A percentile compares a stretch with the other conserved stretches of the same genome.
Evolutionary conservation across 2,888 invertebrate species (phyloP).

Genomic region (Trypoxylon attenuatum): DNA sequence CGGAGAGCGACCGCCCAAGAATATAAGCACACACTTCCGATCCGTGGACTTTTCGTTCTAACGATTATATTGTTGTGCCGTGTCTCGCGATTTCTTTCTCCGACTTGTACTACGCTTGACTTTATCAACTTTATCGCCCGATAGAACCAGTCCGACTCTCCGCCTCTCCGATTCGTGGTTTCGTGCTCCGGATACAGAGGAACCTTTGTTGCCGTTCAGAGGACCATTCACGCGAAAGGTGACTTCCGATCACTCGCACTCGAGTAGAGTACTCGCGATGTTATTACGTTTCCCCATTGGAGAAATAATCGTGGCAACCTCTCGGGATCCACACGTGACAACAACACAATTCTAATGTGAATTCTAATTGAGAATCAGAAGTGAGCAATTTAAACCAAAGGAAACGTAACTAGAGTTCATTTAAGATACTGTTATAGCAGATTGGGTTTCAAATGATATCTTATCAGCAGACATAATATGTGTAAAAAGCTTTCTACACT

Average conservation of each 20-base stretch:
- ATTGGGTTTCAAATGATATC: too few species aligned
- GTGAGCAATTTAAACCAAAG: too few species aligned
- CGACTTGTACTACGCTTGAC: neutral
- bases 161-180: neutral
- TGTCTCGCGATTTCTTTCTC: neutral
- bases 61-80: constrained; percentile 15
- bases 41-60: constrained; percentile 8
- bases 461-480: too few species aligned
- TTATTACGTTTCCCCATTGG: too few species aligned
- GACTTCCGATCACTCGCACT: neutral
- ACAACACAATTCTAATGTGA: too few species aligned
- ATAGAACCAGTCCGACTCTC: constrained; percentile 1
- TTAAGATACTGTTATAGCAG: too few species aligned
- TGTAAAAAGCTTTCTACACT: too few species aligned
- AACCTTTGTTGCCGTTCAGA: constrained; percentile 15
- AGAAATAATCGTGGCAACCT: too few species aligned
- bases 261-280: neutral
- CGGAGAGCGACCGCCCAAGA: constrained; percentile 41
- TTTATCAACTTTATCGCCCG: constrained; percentile 32
- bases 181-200: constrained; percentile 8
- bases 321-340: too few species aligned
- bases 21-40: constrained; percentile 46
- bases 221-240: constrained; percentile 11
- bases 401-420: too few species aligned
- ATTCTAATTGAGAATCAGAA: too few species aligned